Conservation (phyloP, 2,888 invertebrate species). For the Himalopsyche japonica region DNA sequence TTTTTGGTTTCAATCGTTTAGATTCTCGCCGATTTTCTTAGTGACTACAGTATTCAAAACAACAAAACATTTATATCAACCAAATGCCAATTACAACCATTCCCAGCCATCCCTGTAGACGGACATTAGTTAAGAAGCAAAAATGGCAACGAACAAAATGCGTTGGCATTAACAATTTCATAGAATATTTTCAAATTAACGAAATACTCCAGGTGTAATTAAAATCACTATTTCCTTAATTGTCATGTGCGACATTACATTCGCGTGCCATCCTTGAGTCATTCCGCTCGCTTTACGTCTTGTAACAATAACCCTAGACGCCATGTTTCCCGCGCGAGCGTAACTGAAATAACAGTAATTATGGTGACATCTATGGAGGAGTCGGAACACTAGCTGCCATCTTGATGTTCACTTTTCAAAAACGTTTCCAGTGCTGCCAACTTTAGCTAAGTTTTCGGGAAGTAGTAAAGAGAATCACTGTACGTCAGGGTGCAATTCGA, state of each 20-base stretch:
- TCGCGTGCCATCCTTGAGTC: neutral
- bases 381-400: neutral
- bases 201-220: neutral
- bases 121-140: no score
- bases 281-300: neutral
- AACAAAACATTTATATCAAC: no score
- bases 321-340: neutral
- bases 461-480: neutral
- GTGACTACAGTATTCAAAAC: no score
- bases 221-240: neutral
- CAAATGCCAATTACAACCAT: no score
- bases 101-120: no score
- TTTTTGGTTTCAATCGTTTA: no score
- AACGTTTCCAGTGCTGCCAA: neutral
- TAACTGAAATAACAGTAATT: neutral
- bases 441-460: neutral
- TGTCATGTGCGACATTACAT: neutral
- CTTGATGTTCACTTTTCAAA: neutral
- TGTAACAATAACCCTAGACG: neutral
- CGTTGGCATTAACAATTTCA: no score
- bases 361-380: neutral
- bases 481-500: neutral
- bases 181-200: no score
- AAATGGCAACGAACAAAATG: no score
- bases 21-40: no score